Evolutionary conservation across 1,140 invertebrate genomes (phyloP).

Genomic region (Armadillidium nasatum): DNA sequence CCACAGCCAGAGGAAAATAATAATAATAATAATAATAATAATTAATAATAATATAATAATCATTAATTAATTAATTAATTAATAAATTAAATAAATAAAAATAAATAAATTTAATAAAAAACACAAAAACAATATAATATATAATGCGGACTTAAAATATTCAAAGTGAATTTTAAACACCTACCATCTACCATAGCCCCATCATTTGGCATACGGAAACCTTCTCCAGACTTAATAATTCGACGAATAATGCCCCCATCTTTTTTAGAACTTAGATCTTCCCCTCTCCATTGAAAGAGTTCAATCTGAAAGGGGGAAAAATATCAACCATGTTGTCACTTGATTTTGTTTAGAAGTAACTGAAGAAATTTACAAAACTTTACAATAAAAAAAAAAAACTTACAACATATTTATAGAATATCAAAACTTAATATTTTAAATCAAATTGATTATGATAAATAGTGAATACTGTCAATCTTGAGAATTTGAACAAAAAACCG

Average conservation of each 20-base stretch:
- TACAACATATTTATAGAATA: background rate
- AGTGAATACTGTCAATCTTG: too few relatives aligned
- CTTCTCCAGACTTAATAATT: constrained; percentile 64
- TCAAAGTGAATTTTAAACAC: constrained; percentile 32
- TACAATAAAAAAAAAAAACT: constrained; percentile 38
- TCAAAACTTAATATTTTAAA: background rate
- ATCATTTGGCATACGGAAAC: constrained; percentile 67
- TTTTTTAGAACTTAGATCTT: constrained; percentile 78
- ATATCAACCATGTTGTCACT: too few relatives aligned
- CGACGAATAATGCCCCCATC: constrained; percentile 75
- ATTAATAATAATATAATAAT: too few relatives aligned
- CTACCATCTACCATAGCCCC: constrained; percentile 69
- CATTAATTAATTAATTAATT: too few relatives aligned
- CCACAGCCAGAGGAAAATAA: too few relatives aligned
- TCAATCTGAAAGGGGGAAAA: constrained; percentile 52
- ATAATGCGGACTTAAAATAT: background rate
- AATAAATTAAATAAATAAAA: constrained; percentile 18
- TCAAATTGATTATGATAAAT: background rate
- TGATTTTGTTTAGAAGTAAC: constrained; percentile 16
- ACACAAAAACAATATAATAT: too few relatives aligned
- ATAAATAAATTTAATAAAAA: background rate
- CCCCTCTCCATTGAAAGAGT: constrained; percentile 73
- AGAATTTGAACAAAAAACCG: too few relatives aligned
- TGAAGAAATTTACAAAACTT: background rate
- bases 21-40: too few relatives aligned